These are phyloP conservation scores for Ricordea florida DNA, from an alignment of 92 coral and sea anemone genomes.

Conservation along the genomic window DNA sequence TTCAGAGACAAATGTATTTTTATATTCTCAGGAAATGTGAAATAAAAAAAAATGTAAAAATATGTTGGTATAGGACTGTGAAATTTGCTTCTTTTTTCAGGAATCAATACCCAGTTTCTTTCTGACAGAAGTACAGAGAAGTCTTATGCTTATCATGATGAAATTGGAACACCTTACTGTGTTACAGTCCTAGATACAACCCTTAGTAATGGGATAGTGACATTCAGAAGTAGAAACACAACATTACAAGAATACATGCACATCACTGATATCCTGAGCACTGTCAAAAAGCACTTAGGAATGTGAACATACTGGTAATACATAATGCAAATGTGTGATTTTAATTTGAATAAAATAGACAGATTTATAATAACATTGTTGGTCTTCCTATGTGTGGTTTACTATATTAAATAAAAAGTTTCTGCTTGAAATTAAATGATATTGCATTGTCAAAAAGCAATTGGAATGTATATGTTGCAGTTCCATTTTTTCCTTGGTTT, in stretches of 20 bases:
- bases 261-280: constrained; percentile 83
- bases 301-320: not conserved
- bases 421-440: no score
- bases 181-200: constrained; percentile 79
- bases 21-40: no score
- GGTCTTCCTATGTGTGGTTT: no score
- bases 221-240: constrained; percentile 86
- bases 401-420: no score
- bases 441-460: no score
- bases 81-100: constrained; percentile 25
- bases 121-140: constrained; percentile 25
- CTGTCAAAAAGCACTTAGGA: constrained; percentile 77
- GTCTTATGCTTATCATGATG: constrained; percentile 76
- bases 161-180: constrained; percentile 92
- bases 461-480: no score
- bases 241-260: constrained; percentile 89
- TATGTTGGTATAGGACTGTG: not conserved
- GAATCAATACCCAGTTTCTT: constrained; percentile 58
- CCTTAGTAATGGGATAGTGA: constrained; percentile 83
- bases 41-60: not conserved
- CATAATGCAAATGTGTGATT: no score
- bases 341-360: no score
- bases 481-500: no score
- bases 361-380: no score
- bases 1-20: no score